These are phyloP conservation scores for Conus ventricosus DNA, from an alignment of 1,140 invertebrate species.

Conservation along the genomic window DNA sequence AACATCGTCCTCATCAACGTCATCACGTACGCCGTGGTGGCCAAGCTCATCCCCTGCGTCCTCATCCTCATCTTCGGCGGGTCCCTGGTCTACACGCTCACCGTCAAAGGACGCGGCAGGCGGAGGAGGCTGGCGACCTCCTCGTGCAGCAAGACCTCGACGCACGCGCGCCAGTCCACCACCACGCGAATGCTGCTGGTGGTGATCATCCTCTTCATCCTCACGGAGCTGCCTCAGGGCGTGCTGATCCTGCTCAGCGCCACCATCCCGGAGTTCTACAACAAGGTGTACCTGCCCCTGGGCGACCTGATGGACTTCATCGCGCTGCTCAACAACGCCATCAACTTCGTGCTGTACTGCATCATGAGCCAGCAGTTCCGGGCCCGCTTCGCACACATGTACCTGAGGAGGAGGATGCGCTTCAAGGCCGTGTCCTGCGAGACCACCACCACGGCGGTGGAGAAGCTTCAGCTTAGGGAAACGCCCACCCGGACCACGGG, in stretches of 20 bases:
- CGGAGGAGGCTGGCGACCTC: constrained; percentile 62
- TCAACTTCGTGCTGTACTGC: constrained; percentile 95
- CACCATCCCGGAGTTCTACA: constrained; percentile 61
- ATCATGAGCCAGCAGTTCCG: constrained; percentile 95
- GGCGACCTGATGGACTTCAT: constrained; percentile 94
- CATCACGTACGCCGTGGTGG: constrained; percentile 67
- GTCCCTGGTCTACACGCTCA: constrained; percentile 75
- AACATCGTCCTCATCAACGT: constrained; percentile 62
- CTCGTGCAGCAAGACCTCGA: constrained; percentile 53
- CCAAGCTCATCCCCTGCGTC: constrained; percentile 76
- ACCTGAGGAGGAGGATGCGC: constrained; percentile 52
- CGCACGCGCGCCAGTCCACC: constrained; percentile 83
- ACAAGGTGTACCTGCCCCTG: constrained; percentile 77
- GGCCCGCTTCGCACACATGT: constrained; percentile 82
- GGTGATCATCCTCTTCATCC: constrained; percentile 83
- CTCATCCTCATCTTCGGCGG: constrained; percentile 75
- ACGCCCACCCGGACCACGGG: constrained; percentile 29
- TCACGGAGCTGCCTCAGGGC: constrained; percentile 88
- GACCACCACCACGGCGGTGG: constrained; percentile 37
- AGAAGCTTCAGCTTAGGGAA: constrained; percentile 44
- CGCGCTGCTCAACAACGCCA: constrained; percentile 91
- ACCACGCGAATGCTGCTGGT: constrained; percentile 77
- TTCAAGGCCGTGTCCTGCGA: constrained; percentile 25
- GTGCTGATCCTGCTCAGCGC: constrained; percentile 71
- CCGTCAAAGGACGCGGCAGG: constrained; percentile 68